phyloP scores from a whole-genome alignment of 2,113 vertebrate genomes.

The Neotoma lepida region DNA sequence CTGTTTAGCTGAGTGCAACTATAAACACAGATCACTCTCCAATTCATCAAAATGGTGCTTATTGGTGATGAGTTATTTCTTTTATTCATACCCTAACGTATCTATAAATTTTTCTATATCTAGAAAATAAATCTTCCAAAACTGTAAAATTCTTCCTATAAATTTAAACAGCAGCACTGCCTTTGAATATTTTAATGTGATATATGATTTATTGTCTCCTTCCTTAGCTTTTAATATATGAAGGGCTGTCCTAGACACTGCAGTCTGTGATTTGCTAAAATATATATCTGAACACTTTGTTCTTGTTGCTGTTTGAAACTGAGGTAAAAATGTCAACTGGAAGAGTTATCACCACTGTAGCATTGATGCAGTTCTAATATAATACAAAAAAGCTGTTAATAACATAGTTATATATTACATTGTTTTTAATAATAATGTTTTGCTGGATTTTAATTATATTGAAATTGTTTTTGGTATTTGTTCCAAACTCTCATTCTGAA shows the following conservation, averaged over 20 bases:
- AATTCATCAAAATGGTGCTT: not conserved
- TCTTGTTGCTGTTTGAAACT: not conserved
- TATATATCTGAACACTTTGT: not conserved
- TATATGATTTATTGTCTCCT: not conserved
- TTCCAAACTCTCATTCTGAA: not conserved
- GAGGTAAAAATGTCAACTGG: not conserved
- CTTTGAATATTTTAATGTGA: slow-evolving; percentile 50
- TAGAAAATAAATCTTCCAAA: slow-evolving; percentile 32
- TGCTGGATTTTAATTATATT: not conserved
- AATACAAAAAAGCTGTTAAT: not conserved
- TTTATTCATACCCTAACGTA: slow-evolving; percentile 3
- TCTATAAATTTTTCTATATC: slow-evolving; percentile 27
- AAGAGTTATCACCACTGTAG: not conserved
- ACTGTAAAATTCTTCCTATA: not conserved
- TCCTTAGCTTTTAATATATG: slow-evolving; percentile 48
- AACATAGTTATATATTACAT: no score
- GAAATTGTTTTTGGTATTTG: not conserved
- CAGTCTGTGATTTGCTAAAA: not conserved
- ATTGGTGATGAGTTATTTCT: not conserved
- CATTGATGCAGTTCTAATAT: not conserved
- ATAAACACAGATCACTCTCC: not conserved
- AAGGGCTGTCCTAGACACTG: not conserved
- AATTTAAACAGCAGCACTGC: not conserved
- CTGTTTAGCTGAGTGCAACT: not conserved
- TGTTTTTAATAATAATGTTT: not conserved